phyloP scores from a whole-genome alignment of 2,797 vertebrate genomes.

The Sebastolobus alascanus region DNA sequence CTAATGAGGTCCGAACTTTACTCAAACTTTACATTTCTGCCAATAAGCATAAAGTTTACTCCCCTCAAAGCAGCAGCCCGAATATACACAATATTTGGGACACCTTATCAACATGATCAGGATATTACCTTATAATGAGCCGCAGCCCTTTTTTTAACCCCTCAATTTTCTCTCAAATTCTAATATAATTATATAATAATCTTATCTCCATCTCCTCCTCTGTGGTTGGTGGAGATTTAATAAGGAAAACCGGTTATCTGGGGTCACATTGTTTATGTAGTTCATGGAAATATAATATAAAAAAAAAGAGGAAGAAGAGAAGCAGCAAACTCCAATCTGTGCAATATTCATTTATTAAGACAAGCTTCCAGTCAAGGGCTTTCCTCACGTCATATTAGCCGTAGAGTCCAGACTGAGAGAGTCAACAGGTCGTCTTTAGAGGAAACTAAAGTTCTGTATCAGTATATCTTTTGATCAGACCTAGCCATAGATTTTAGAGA shows the following conservation, averaged over 20 bases:
- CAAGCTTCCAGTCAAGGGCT: neutral
- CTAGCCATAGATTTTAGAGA: neutral
- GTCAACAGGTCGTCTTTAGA: neutral
- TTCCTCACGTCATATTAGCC: neutral
- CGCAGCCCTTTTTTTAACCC: neutral
- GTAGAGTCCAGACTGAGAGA: neutral
- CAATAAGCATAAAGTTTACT: neutral
- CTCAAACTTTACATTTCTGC: neutral
- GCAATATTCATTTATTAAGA: neutral
- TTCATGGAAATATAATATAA: neutral
- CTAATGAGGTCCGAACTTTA: neutral
- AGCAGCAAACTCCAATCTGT: neutral
- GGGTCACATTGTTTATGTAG: conserved; percentile 14
- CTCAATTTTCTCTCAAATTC: conserved; percentile 10
- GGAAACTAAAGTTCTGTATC: neutral
- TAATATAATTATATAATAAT: neutral
- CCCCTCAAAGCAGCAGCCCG: neutral
- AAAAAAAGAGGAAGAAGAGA: neutral
- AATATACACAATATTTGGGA: neutral
- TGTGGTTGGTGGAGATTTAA: conserved; percentile 18
- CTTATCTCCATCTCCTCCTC: conserved; percentile 5
- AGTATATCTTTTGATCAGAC: neutral
- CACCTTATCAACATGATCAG: neutral
- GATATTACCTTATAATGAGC: conserved; percentile 12
- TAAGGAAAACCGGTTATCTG: neutral